Conservation (phyloP, 2,113 vertebrate species). For the Pangasianodon hypophthalmus region DNA sequence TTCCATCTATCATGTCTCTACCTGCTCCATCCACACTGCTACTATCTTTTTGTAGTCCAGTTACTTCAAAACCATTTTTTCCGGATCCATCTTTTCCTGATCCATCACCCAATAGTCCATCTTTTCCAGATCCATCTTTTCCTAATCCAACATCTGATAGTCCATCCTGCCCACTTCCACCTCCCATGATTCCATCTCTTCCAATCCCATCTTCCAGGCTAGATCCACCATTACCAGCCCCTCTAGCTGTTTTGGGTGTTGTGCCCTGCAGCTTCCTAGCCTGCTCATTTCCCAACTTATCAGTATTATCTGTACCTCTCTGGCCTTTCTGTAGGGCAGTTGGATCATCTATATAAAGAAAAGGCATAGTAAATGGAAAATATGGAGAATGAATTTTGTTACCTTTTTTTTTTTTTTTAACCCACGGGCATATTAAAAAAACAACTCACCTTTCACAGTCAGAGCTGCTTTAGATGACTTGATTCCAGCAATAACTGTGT, state of each 20-base stretch:
- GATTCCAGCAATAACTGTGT: conserved; percentile 75
- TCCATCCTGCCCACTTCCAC: not conserved
- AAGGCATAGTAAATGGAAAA: not conserved
- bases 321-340: conserved; percentile 46
- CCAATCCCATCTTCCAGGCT: conserved; percentile 40
- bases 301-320: conserved; percentile 36
- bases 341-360: conserved; percentile 53
- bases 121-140: conserved; percentile 31
- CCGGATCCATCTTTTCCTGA: not conserved
- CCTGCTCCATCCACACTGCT: not conserved
- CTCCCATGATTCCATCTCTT: not conserved
- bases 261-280: conserved; percentile 54
- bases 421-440: not conserved
- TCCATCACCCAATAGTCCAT: conserved; percentile 17
- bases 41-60: conserved; percentile 22
- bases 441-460: conserved; percentile 77
- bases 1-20: conserved; percentile 33
- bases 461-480: conserved; percentile 79
- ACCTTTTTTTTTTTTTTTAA: not conserved
- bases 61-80: conserved; percentile 13
- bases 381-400: not conserved
- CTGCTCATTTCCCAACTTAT: conserved; percentile 42
- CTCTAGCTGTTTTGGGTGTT: conserved; percentile 36
- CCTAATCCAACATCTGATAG: conserved; percentile 2
- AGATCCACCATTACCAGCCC: not conserved